A percentile compares a stretch with the other conserved stretches of the same genome.
Evolutionary conservation across 2,113 vertebrate species (phyloP).

Genomic region (Siniperca chuatsi): DNA sequence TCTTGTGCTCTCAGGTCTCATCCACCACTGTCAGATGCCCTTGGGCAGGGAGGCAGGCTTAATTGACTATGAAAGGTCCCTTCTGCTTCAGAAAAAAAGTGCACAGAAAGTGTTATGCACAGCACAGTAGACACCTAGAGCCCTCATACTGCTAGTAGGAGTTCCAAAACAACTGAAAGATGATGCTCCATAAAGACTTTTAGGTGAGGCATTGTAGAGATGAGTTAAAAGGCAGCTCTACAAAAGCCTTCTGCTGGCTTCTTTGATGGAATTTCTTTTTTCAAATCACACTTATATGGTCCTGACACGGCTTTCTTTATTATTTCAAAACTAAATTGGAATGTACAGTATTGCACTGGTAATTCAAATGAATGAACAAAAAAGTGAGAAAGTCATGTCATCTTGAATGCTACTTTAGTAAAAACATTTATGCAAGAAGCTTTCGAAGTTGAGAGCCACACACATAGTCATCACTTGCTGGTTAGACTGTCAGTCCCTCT

Average conservation of each 20-base stretch:
- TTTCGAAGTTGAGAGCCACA: neutral
- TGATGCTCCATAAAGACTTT: constrained; percentile 34
- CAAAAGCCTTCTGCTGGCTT: constrained; percentile 44
- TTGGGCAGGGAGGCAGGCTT: constrained; percentile 42
- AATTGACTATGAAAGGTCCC: constrained; percentile 42
- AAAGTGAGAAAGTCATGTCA: neutral
- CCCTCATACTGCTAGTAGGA: constrained; percentile 9
- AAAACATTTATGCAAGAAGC: neutral
- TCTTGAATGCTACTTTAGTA: neutral
- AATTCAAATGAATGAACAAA: neutral
- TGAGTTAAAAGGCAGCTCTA: constrained; percentile 41
- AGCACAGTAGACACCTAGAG: constrained; percentile 28
- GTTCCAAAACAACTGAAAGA: constrained; percentile 33
- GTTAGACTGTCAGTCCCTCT: neutral
- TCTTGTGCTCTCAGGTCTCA: constrained; percentile 37
- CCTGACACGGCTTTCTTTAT: neutral
- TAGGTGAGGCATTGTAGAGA: constrained; percentile 20
- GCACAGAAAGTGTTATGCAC: constrained; percentile 29
- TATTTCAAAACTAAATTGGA: neutral
- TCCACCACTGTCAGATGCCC: constrained; percentile 54
- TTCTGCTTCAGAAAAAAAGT: constrained; percentile 26
- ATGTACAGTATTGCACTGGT: neutral
- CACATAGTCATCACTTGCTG: neutral
- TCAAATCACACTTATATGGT: neutral
- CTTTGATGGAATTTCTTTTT: constrained; percentile 64